Evolutionary conservation across 1,140 invertebrate genomes (phyloP).

Genomic region (Drosophila athabasca): DNA sequence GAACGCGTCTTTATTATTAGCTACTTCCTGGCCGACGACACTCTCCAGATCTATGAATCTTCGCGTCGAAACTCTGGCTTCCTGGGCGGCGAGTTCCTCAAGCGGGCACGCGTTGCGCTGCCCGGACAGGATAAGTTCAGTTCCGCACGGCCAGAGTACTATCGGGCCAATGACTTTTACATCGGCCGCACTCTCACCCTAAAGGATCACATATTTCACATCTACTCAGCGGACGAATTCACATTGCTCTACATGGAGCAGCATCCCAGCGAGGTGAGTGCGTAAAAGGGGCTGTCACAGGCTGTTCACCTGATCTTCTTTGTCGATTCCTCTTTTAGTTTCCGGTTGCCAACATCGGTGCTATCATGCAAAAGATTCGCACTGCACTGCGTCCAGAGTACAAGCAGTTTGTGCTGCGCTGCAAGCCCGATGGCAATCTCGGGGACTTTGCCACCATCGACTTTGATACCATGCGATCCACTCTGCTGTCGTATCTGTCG

Average conservation of each 20-base stretch:
- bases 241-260: slow-evolving; percentile 94
- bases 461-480: slow-evolving; percentile 86
- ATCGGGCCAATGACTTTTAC: slow-evolving; percentile 91
- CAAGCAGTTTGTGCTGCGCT: slow-evolving; percentile 89
- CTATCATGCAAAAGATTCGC: slow-evolving; percentile 89
- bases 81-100: slow-evolving; percentile 88
- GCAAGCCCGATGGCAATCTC: slow-evolving; percentile 84
- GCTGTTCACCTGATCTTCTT: neutral
- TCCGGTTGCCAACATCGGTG: slow-evolving; percentile 87
- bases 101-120: slow-evolving; percentile 87
- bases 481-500: slow-evolving; percentile 85
- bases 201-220: slow-evolving; percentile 90
- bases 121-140: slow-evolving; percentile 89
- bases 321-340: slow-evolving; percentile 85
- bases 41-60: slow-evolving; percentile 91
- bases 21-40: slow-evolving; percentile 93
- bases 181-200: slow-evolving; percentile 90
- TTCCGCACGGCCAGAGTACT: slow-evolving; percentile 88
- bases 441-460: slow-evolving; percentile 58
- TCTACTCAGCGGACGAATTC: slow-evolving; percentile 93
- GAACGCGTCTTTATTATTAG: slow-evolving; percentile 91
- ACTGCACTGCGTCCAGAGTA: slow-evolving; percentile 87
- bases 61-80: slow-evolving; percentile 90
- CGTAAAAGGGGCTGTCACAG: too few species aligned
- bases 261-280: slow-evolving; percentile 88